phyloP scores from a whole-genome alignment of 2,113 vertebrate species.

The Microtus montanus region DNA sequence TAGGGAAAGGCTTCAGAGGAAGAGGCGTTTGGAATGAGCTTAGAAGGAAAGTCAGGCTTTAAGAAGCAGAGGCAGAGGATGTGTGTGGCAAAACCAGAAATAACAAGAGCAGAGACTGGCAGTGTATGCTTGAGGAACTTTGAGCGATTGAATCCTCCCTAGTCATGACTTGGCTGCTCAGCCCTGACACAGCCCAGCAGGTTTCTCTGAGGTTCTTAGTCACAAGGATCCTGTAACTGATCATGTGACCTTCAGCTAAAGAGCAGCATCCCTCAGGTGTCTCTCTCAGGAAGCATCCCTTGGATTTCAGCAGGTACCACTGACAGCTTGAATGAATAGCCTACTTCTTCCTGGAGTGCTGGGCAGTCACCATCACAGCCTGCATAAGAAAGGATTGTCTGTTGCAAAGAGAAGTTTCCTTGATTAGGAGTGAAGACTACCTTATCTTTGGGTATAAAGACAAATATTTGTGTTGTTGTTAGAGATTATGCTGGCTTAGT shows the following conservation, averaged over 20 bases:
- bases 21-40: conserved; percentile 18
- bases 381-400: neutral
- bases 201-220: neutral
- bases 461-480: neutral
- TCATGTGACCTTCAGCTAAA: neutral
- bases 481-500: neutral
- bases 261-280: neutral
- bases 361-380: neutral
- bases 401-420: neutral
- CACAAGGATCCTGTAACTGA: neutral
- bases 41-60: conserved; percentile 6
- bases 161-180: neutral
- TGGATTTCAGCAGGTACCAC: neutral
- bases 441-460: neutral
- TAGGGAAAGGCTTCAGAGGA: conserved; percentile 2
- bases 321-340: neutral
- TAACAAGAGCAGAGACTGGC: neutral
- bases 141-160: neutral
- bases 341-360: neutral
- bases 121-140: neutral
- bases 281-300: neutral
- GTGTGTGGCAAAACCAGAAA: neutral
- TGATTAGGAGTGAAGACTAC: neutral
- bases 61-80: neutral
- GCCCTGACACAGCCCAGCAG: neutral